Percentiles rank a stretch among this genome's conserved stretches.
Evolutionary conservation across 2,888 invertebrate genomes (phyloP).

Genomic region (Sthenelais limicola): DNA sequence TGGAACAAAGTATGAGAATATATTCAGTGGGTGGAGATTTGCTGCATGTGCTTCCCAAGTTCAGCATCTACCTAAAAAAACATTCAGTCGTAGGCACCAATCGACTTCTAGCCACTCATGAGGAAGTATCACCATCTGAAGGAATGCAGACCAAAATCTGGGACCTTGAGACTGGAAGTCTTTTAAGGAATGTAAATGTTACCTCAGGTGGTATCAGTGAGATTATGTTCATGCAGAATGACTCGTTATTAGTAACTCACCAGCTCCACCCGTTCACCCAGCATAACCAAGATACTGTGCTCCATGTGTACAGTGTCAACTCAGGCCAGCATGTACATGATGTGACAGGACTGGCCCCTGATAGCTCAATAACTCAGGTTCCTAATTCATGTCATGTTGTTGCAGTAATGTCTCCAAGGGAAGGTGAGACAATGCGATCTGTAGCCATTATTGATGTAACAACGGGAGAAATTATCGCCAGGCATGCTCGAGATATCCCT

Average conservation of each 20-base stretch:
- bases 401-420: not conserved
- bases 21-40: constrained; percentile 51
- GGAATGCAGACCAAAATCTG: constrained; percentile 36
- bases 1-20: constrained; percentile 50
- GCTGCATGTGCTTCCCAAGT: constrained; percentile 45
- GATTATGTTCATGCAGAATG: constrained; percentile 31
- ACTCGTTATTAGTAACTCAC: constrained; percentile 8
- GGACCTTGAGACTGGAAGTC: not conserved
- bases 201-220: constrained; percentile 25
- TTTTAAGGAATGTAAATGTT: not conserved
- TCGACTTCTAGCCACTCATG: constrained; percentile 44
- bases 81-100: constrained; percentile 15
- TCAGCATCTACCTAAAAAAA: constrained; percentile 27
- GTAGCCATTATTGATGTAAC: constrained; percentile 49
- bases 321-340: constrained; percentile 5
- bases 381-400: not conserved
- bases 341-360: not conserved
- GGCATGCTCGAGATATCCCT: not conserved
- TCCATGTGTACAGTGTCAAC: constrained; percentile 27
- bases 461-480: constrained; percentile 46
- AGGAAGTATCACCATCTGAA: constrained; percentile 39
- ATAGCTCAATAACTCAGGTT: not conserved
- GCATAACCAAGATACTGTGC: not conserved
- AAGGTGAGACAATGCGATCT: constrained; percentile 25
- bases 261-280: constrained; percentile 28